Conservation (phyloP, 2,113 vertebrate genomes). For the Echinops telfairi region DNA sequence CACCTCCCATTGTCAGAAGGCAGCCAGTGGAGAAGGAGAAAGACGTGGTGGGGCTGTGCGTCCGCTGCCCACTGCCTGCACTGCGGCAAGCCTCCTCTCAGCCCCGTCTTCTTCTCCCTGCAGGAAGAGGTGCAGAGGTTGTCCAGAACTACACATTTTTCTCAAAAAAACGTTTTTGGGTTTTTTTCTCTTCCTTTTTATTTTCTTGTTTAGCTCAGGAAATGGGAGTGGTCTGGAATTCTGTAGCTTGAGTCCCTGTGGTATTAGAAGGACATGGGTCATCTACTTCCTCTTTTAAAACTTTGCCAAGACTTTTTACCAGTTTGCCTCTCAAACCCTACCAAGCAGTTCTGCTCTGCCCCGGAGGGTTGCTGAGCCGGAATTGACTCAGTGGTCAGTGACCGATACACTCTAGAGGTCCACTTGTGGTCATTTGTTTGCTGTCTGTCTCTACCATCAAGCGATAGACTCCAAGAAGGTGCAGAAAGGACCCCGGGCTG, state of each 20-base stretch:
- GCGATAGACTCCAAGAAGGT: background rate
- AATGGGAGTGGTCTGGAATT: background rate
- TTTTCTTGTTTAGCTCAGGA: background rate
- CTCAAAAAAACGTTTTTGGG: background rate
- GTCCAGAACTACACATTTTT: background rate
- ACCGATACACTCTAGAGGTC: background rate
- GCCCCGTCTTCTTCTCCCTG: background rate
- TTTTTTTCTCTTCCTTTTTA: background rate
- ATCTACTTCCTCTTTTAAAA: background rate
- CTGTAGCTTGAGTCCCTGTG: background rate
- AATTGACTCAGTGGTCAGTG: no score
- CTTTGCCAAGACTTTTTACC: conserved; percentile 28
- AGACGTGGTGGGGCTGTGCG: background rate
- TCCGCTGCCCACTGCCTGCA: background rate
- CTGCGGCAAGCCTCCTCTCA: background rate
- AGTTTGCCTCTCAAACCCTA: no score
- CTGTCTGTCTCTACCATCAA: background rate
- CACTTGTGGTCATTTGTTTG: background rate
- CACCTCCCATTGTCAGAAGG: background rate
- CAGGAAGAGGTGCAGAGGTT: background rate
- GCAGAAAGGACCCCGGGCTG: background rate
- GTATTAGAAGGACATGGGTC: background rate
- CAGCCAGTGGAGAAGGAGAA: background rate
- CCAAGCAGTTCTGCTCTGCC: no score
- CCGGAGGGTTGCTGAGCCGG: no score